phyloP scores from a whole-genome alignment of 2,113 vertebrate genomes.

The Mesocricetus auratus region DNA sequence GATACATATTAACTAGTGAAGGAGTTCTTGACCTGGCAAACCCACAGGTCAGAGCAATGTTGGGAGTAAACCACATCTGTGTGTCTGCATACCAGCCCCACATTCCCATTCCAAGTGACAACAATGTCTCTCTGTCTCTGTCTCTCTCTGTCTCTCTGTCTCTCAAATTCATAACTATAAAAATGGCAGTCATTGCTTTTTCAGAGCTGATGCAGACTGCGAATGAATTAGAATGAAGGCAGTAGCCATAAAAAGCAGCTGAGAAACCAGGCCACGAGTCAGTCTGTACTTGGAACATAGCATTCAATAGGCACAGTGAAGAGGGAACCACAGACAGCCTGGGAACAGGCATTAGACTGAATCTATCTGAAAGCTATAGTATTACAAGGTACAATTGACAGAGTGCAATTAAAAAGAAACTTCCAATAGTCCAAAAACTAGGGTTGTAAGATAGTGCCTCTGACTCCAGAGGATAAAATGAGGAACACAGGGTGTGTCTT shows the following conservation, averaged over 20 bases:
- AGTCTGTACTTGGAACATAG: not conserved
- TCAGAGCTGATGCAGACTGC: not conserved
- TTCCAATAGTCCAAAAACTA: not conserved
- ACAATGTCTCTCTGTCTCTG: too few species aligned
- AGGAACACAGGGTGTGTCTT: not conserved
- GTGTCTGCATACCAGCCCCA: not conserved
- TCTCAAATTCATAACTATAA: not conserved
- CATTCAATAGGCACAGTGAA: not conserved
- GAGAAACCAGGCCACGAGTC: not conserved
- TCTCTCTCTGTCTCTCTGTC: too few species aligned
- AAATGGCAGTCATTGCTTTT: not conserved
- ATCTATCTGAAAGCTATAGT: not conserved
- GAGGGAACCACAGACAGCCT: not conserved
- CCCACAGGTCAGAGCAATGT: not conserved
- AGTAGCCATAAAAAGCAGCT: not conserved
- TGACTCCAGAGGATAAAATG: not conserved
- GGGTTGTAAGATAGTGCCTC: not conserved
- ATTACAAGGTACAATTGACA: not conserved
- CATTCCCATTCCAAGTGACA: not conserved
- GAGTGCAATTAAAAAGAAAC: too few species aligned
- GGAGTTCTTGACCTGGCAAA: not conserved
- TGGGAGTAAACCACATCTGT: not conserved
- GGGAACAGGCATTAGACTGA: not conserved
- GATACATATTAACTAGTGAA: not conserved
- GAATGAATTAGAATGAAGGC: not conserved